Conservation (phyloP, 2,888 invertebrate genomes). For the Steromphala cineraria region DNA sequence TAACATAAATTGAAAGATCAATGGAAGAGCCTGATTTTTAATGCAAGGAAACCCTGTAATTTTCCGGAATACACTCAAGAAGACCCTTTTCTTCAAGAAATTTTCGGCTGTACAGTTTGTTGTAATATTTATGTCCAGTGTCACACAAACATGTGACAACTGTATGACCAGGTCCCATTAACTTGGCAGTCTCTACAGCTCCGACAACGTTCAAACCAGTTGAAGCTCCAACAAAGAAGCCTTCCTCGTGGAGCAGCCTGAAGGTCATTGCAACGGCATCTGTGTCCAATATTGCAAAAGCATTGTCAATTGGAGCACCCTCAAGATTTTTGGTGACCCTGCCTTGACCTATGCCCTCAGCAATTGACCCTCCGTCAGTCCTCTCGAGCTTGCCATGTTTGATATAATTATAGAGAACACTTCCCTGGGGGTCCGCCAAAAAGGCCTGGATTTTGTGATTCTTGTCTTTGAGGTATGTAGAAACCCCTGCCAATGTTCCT, state of each 20-base stretch:
- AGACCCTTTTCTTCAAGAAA: slow-evolving; percentile 66
- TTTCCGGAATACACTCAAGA: slow-evolving; percentile 45
- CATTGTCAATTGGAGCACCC: slow-evolving; percentile 74
- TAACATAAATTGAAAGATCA: background rate
- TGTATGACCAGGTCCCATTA: slow-evolving; percentile 73
- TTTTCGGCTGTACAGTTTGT: slow-evolving; percentile 66
- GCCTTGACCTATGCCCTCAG: slow-evolving; percentile 76
- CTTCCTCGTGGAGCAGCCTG: slow-evolving; percentile 73
- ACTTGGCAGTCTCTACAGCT: slow-evolving; percentile 70
- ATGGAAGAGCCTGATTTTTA: background rate
- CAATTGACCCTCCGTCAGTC: slow-evolving; percentile 71
- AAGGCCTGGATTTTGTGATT: slow-evolving; percentile 63
- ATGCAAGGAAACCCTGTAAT: slow-evolving; percentile 53
- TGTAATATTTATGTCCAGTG: slow-evolving; percentile 73
- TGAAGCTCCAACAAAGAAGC: slow-evolving; percentile 75
- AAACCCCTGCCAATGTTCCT: slow-evolving; percentile 73
- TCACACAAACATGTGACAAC: slow-evolving; percentile 75
- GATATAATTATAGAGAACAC: slow-evolving; percentile 73
- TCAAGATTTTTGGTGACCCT: slow-evolving; percentile 74
- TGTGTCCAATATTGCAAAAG: slow-evolving; percentile 66
- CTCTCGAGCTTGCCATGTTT: slow-evolving; percentile 73
- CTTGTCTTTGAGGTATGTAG: slow-evolving; percentile 73
- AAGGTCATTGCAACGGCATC: slow-evolving; percentile 74
- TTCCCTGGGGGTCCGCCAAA: slow-evolving; percentile 65
- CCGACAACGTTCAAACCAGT: slow-evolving; percentile 74